Percentiles rank a stretch among this genome's conserved stretches.
Evolutionary conservation across 2,113 vertebrate genomes (phyloP).

Genomic region (Panthera uncia): DNA sequence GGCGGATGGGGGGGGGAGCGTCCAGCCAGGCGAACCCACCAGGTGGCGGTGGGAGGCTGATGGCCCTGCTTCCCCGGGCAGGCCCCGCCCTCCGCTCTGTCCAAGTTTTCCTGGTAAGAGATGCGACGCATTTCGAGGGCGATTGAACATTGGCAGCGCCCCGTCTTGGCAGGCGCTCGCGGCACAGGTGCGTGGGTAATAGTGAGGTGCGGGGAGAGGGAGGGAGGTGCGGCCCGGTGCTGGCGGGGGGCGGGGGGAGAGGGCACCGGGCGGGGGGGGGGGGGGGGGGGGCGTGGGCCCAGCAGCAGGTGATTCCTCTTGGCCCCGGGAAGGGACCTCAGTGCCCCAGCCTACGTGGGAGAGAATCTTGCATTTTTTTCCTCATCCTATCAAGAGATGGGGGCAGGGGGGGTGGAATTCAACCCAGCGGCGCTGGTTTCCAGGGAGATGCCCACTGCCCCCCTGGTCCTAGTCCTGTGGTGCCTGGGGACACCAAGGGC

Average conservation of each 20-base stretch:
- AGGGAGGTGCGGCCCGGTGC: background rate
- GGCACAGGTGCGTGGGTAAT: background rate
- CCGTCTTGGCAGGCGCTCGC: fast-evolving
- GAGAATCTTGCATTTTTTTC: background rate
- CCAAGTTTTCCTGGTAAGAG: background rate
- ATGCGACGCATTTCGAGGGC: background rate
- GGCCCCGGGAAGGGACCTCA: background rate
- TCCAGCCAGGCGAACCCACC: background rate
- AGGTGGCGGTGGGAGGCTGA: background rate
- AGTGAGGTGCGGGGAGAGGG: background rate
- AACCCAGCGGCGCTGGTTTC: background rate
- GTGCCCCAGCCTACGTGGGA: background rate
- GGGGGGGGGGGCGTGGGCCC: background rate
- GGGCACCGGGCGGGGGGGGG: background rate
- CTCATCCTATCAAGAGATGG: background rate
- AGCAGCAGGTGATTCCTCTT: background rate
- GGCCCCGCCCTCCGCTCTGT: background rate
- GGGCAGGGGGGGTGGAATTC: background rate
- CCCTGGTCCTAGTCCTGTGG: background rate
- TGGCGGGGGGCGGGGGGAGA: background rate
- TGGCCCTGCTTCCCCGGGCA: fast-evolving
- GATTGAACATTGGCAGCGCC: fast-evolving
- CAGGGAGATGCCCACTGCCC: background rate
- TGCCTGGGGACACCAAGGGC: background rate
- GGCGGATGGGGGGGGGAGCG: too few relatives aligned